Evolutionary conservation across 2,888 invertebrate genomes (phyloP).

Genomic region (Anthophora plumipes): DNA sequence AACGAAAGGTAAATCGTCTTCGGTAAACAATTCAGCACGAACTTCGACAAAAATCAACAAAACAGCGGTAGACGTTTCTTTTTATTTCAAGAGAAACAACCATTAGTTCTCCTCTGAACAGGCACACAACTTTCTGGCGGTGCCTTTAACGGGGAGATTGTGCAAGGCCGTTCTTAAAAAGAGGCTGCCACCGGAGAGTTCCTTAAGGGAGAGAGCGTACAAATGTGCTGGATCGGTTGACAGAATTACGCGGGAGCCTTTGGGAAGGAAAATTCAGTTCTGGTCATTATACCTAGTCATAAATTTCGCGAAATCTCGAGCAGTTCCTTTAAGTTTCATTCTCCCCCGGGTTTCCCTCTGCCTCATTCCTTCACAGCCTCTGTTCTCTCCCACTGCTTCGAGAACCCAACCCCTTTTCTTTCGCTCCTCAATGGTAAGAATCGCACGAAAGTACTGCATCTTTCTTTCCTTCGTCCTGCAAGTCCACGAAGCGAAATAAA

Average conservation of each 20-base stretch:
- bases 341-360: background rate
- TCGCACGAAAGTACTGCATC: background rate
- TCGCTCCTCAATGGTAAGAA: background rate
- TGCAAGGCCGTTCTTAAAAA: conserved; percentile 22
- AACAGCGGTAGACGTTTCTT: background rate
- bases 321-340: conserved; percentile 27
- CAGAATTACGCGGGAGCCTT: conserved; percentile 22
- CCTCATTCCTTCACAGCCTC: background rate
- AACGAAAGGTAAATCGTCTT: background rate
- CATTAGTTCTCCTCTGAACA: background rate
- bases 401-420: background rate
- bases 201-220: conserved; percentile 11
- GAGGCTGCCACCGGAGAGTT: background rate
- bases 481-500: conserved; percentile 4
- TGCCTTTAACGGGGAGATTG: background rate
- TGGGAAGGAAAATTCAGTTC: conserved; percentile 20
- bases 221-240: conserved; percentile 29
- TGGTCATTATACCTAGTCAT: conserved; percentile 32
- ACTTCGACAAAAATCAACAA: background rate
- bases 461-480: too few relatives aligned
- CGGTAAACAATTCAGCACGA: background rate
- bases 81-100: background rate
- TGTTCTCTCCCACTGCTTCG: background rate
- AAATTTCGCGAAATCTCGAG: conserved; percentile 37
- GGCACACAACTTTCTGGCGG: background rate